Conservation (phyloP, 1,140 invertebrate species). For the Drosophila kurseongensis region DNA sequence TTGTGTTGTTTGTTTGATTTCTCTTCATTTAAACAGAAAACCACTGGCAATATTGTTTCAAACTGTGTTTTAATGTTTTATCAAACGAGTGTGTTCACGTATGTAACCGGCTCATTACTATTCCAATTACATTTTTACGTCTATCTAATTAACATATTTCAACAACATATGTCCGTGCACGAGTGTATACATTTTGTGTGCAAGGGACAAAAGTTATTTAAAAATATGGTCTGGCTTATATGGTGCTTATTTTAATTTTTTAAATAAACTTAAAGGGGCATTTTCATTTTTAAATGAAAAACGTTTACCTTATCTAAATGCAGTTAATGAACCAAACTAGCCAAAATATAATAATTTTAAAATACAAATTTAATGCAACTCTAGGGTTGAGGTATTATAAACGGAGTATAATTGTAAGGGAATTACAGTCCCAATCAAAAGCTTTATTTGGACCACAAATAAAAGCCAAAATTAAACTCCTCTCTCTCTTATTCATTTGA, state of each 20-base stretch:
- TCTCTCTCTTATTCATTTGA: background rate
- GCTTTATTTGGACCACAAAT: background rate
- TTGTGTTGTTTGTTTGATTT: background rate
- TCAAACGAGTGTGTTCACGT: background rate
- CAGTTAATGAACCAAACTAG: too few species aligned
- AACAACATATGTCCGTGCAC: background rate
- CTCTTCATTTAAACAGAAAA: background rate
- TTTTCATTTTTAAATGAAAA: too few species aligned
- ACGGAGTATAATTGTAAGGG: background rate
- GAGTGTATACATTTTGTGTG: constrained; percentile 2
- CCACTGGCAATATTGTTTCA: background rate
- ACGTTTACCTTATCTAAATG: too few species aligned
- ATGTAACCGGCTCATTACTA: constrained; percentile 4
- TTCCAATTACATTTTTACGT: constrained; percentile 6
- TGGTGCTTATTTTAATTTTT: too few species aligned
- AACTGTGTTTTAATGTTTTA: background rate
- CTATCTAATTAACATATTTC: constrained; percentile 5
- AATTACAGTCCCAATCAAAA: background rate
- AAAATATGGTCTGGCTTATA: background rate
- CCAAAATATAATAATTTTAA: too few species aligned
- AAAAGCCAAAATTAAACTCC: background rate
- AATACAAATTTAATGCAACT: background rate
- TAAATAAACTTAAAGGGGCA: background rate
- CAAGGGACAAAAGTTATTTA: background rate
- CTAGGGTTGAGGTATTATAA: background rate